Evolutionary conservation across 2,888 invertebrate genomes (phyloP), one percentile per base, ranked within the genome.

Genomic region (Agriopis aurantiaria): DNA sequence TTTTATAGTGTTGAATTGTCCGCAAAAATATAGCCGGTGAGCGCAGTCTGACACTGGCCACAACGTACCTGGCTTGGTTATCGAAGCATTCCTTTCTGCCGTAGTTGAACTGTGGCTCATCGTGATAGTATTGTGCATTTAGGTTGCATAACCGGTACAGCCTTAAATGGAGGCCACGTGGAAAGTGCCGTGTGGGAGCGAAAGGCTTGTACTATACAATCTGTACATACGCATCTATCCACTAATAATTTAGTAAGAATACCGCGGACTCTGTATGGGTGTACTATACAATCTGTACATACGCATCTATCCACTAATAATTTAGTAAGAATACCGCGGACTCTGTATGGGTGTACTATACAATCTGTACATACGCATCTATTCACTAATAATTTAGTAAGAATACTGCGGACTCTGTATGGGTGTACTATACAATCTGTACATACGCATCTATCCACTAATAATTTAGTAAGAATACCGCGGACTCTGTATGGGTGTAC

Each of bases 131-230:
- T 65, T 65, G 55, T 65, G 65, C 69, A 64, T 59, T 68, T 23
- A 48, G 49, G 60, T 69, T 69, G 69, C 65, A 65, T 43, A 69
- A 69, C 57, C 60, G 43, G 68, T 55, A 63, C 46, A 65, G 69
- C 69, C 69, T 65, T 60, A 65, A 65, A 69, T 61, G 62, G 61
- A 69, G 65, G 69, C 56, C 69, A 65, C 61, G 69, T 64, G 69
- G 61, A 69, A 65, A 69, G 65, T 56, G 63, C 40, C 14, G 49
- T 33, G 69, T 65, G 69, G 65, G 65, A 60, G 60, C 12, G 59
- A 65, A 60, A 66, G 60, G 51, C 52, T 33, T 33, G 33, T 51
- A 55, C 55, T 23, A 23, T 23, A 23, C 17, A 23, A 23, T 23
- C 17, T 8, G 55, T 12, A 40, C 12, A 12, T 23, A 55, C 33